These are phyloP conservation scores for Epistrophe grossulariae DNA, from an alignment of 2,888 invertebrate genomes.

Conservation along the genomic window DNA sequence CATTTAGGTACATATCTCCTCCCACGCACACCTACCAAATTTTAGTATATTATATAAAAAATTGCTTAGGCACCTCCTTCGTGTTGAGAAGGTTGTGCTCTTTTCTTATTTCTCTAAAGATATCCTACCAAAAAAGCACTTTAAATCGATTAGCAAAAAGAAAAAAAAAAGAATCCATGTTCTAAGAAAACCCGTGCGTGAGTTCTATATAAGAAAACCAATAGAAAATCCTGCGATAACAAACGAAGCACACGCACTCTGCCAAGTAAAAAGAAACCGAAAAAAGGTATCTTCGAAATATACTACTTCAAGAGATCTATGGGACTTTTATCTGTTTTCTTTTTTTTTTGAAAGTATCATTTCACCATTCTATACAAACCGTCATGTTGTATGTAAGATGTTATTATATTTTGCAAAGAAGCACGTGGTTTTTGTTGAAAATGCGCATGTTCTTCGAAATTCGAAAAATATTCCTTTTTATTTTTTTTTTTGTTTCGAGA, in stretches of 20 bases:
- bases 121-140: constrained; percentile 67
- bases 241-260: constrained; percentile 58
- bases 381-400: background rate
- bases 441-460: constrained; percentile 70
- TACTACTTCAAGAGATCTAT: constrained; percentile 39
- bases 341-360: constrained; percentile 39
- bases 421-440: constrained; percentile 57
- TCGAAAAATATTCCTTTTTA: constrained; percentile 11
- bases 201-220: constrained; percentile 64
- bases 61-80: constrained; percentile 70
- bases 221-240: constrained; percentile 63
- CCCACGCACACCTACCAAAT: constrained; percentile 57
- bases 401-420: constrained; percentile 26
- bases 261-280: background rate
- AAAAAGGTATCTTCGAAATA: constrained; percentile 55
- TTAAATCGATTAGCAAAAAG: constrained; percentile 68
- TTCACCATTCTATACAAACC: background rate
- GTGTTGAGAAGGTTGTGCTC: constrained; percentile 55
- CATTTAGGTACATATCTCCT: constrained; percentile 58
- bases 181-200: constrained; percentile 67
- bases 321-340: constrained; percentile 22
- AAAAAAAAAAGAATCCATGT: constrained; percentile 30
- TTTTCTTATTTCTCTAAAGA: constrained; percentile 50
- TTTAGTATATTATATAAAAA: constrained; percentile 33
- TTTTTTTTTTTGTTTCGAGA: constrained; percentile 13